These are phyloP conservation scores for Blera fallax DNA, from an alignment of 2,888 invertebrate species.

Conservation along the genomic window DNA sequence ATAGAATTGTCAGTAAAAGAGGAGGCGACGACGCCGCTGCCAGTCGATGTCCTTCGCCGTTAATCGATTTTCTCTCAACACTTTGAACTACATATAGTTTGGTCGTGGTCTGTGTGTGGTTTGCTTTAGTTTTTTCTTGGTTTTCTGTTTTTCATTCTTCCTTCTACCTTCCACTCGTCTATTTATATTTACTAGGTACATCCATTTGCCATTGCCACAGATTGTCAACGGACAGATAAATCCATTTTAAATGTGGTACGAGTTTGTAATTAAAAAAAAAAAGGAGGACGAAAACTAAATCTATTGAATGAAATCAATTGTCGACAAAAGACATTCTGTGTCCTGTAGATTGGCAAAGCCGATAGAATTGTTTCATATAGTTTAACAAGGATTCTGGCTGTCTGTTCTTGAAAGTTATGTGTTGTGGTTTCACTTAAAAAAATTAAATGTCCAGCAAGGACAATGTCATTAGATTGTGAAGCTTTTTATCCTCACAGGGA, in stretches of 20 bases:
- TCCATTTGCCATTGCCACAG: slow-evolving; percentile 4
- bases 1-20: not conserved
- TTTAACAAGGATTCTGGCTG: not conserved
- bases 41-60: slow-evolving; percentile 20
- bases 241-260: slow-evolving; percentile 10
- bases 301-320: not conserved
- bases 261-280: slow-evolving; percentile 29
- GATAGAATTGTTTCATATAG: not conserved
- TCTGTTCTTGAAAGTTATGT: not conserved
- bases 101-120: not conserved
- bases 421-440: not conserved
- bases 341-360: not conserved
- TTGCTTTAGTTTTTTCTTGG: not conserved
- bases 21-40: not conserved
- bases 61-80: slow-evolving; percentile 42
- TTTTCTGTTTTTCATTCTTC: not conserved
- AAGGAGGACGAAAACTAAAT: not conserved
- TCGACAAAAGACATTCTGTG: not conserved
- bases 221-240: slow-evolving; percentile 16
- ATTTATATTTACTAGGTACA: slow-evolving; percentile 8
- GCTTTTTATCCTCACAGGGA: not conserved
- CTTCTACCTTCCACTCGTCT: not conserved
- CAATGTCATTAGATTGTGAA: not conserved
- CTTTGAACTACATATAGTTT: not conserved
- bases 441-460: not conserved